A percentile compares a stretch with the other conserved stretches of the same genome.
phyloP scores from a whole-genome alignment of 2,888 invertebrate genomes.

The Parnassius orleans region DNA sequence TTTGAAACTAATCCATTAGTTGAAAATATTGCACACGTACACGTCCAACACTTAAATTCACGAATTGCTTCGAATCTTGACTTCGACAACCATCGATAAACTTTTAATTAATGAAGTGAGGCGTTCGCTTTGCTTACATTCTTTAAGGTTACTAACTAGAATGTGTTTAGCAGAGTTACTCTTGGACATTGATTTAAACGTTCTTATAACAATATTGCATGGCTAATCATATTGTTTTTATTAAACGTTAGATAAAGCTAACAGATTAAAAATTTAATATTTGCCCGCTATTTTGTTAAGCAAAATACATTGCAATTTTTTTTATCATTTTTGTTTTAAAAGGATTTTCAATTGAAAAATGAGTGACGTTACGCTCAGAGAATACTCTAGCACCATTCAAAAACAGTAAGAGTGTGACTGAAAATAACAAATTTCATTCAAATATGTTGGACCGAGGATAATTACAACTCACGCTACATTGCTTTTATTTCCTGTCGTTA shows the following conservation, averaged over 20 bases:
- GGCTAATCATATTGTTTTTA: too few relatives aligned
- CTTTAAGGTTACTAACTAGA: conserved; percentile 35
- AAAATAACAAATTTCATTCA: conserved; percentile 15
- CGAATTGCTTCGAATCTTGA: conserved; percentile 28
- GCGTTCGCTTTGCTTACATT: conserved; percentile 33
- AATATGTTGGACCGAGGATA: conserved; percentile 14
- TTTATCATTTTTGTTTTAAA: conserved; percentile 5
- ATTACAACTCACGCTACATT: not conserved
- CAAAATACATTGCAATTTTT: not conserved
- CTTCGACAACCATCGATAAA: conserved; percentile 42
- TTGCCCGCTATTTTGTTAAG: not conserved
- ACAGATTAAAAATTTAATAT: not conserved
- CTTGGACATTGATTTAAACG: too few relatives aligned
- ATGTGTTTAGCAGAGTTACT: too few relatives aligned
- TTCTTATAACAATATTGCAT: too few relatives aligned
- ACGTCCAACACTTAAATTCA: conserved; percentile 27
- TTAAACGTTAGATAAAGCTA: too few relatives aligned
- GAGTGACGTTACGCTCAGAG: conserved; percentile 17
- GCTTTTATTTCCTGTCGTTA: too few relatives aligned
- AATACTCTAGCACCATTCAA: conserved; percentile 14
- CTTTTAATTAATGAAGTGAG: conserved; percentile 53
- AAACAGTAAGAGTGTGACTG: conserved; percentile 15
- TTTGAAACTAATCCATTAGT: conserved; percentile 16
- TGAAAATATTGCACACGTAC: conserved; percentile 4
- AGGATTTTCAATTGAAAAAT: conserved; percentile 19